Conservation (phyloP, 2,113 vertebrate species). For the Corythaeola cristata region DNA sequence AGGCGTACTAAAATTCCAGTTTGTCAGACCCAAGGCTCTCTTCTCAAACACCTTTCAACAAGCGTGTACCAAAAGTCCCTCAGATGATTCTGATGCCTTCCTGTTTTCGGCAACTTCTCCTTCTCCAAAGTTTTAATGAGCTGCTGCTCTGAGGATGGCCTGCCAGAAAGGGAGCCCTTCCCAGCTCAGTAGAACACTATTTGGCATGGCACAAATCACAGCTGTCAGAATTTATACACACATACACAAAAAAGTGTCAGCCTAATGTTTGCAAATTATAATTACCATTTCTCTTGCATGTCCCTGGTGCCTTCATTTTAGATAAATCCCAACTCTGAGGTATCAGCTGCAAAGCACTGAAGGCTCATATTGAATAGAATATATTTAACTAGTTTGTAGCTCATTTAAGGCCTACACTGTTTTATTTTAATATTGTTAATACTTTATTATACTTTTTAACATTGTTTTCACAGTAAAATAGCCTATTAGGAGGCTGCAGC, state of each 20-base stretch:
- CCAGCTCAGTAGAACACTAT: not conserved
- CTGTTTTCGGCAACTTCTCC: conserved; percentile 73
- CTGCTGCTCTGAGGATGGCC: conserved; percentile 64
- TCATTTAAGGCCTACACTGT: conserved; percentile 50
- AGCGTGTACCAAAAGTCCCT: conserved; percentile 70
- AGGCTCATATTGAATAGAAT: conserved; percentile 28
- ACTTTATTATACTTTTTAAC: conserved; percentile 68
- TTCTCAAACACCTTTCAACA: conserved; percentile 81
- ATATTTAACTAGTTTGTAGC: conserved; percentile 65
- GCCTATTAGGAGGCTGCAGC: conserved; percentile 5
- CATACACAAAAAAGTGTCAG: conserved; percentile 70
- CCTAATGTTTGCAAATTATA: conserved; percentile 78
- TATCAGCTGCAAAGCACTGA: conserved; percentile 48
- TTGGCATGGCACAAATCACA: conserved; percentile 69
- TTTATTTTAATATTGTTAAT: conserved; percentile 69
- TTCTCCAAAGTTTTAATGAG: conserved; percentile 85
- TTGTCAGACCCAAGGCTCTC: conserved; percentile 83
- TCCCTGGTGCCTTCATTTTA: conserved; percentile 59
- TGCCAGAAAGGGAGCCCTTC: conserved; percentile 67
- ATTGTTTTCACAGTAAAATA: conserved; percentile 50
- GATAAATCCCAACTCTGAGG: conserved; percentile 64
- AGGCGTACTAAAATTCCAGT: conserved; percentile 79
- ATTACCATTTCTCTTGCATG: conserved; percentile 66
- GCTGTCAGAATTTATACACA: conserved; percentile 77
- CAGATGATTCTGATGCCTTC: conserved; percentile 70